These are phyloP conservation scores for Xiphophorus couchianus DNA, from an alignment of 2,113 vertebrate genomes.

Conservation along the genomic window DNA sequence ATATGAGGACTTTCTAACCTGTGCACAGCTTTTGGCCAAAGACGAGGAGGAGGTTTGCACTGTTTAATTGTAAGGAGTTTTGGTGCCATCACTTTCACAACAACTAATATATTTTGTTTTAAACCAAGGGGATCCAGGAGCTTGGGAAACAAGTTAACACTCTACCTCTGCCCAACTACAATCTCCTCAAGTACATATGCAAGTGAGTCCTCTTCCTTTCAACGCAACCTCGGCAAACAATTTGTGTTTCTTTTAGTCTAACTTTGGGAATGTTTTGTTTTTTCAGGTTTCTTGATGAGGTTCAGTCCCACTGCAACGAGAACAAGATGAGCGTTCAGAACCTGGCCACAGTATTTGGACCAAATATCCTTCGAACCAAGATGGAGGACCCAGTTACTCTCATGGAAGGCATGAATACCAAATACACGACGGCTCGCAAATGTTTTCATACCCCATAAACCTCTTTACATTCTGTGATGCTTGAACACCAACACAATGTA, in stretches of 20 bases:
- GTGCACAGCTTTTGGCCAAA: slow-evolving; percentile 93
- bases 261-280: not conserved
- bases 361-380: slow-evolving; percentile 94
- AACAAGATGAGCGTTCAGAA: slow-evolving; percentile 99
- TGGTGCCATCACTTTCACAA: not conserved
- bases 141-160: slow-evolving; percentile 88
- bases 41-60: slow-evolving; percentile 88
- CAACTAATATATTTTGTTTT: not conserved
- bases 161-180: slow-evolving; percentile 94
- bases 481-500: no score
- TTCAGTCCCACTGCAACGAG: slow-evolving; percentile 89
- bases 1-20: slow-evolving; percentile 94
- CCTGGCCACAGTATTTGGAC: slow-evolving; percentile 95
- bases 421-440: not conserved
- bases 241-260: not conserved
- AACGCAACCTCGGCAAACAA: not conserved
- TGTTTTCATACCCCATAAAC: not conserved
- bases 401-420: slow-evolving; percentile 87
- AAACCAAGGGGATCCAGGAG: slow-evolving; percentile 90
- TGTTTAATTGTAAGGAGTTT: not conserved
- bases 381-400: slow-evolving; percentile 93
- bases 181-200: slow-evolving; percentile 97
- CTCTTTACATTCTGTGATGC: no score
- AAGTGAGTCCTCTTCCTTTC: slow-evolving; percentile 81
- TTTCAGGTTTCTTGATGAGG: slow-evolving; percentile 95